Evolutionary conservation across 2,113 vertebrate species (phyloP).

Genomic region (Bambusicola thoracicus): DNA sequence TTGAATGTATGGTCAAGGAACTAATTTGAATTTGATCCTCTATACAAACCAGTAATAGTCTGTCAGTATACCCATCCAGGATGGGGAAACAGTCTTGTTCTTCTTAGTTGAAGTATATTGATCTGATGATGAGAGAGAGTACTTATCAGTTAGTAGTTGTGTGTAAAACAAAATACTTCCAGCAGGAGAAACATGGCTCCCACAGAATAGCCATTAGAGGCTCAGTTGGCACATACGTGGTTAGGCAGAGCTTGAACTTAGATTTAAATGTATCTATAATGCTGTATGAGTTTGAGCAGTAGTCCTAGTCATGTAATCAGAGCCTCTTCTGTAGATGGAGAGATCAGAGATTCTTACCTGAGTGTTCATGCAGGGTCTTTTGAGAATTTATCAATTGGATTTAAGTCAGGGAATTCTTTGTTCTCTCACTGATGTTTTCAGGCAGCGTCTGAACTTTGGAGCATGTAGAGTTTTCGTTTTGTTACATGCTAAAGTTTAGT

Average conservation of each 20-base stretch:
- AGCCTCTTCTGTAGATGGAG: not conserved
- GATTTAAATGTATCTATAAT: not conserved
- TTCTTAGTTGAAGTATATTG: not conserved
- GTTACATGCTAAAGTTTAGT: not conserved
- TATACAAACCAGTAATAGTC: not conserved
- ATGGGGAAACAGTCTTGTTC: not conserved
- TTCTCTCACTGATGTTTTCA: not conserved
- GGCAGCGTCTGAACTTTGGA: not conserved
- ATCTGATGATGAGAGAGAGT: not conserved
- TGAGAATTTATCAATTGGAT: not conserved
- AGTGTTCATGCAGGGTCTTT: not conserved
- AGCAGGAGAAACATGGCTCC: not conserved
- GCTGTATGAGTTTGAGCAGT: not conserved
- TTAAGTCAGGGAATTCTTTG: not conserved
- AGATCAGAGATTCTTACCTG: not conserved
- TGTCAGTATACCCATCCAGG: accelerated
- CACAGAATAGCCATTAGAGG: not conserved
- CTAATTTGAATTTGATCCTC: not conserved
- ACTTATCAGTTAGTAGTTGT: not conserved
- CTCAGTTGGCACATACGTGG: not conserved
- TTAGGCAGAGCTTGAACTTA: not conserved
- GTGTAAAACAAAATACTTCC: not conserved
- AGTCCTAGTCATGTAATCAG: not conserved
- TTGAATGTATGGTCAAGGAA: not conserved
- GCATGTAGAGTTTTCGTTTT: not conserved